Evolutionary conservation across 2,113 vertebrate genomes (phyloP).

Genomic region (Peromyscus polionotus): DNA sequence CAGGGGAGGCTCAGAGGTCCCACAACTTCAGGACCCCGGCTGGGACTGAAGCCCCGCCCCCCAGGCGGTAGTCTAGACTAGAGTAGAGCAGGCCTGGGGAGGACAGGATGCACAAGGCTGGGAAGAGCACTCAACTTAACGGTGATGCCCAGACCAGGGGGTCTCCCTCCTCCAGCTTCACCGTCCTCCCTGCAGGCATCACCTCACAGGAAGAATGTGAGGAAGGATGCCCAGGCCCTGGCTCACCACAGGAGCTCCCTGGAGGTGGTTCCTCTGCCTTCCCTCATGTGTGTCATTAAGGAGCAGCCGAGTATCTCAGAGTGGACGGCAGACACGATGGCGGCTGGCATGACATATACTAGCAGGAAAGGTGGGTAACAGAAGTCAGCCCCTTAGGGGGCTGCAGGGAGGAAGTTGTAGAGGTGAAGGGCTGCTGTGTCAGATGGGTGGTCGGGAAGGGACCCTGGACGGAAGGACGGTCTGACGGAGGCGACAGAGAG

Average conservation of each 20-base stretch:
- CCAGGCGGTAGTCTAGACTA: not conserved
- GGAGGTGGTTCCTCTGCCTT: not conserved
- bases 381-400: not conserved
- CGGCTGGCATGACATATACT: not conserved
- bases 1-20: not conserved
- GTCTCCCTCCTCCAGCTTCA: not conserved
- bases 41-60: not conserved
- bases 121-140: not conserved
- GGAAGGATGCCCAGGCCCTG: not conserved
- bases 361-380: not conserved
- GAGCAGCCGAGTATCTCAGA: not conserved
- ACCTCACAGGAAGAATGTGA: not conserved
- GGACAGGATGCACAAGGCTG: not conserved
- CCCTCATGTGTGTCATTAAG: not conserved
- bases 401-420: not conserved
- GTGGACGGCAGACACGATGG: not conserved
- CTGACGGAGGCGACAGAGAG: not conserved
- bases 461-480: no score
- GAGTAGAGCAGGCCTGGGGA: not conserved
- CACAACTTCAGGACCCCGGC: not conserved
- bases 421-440: not conserved
- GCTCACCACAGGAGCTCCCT: not conserved
- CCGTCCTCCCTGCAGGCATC: not conserved
- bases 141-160: not conserved
- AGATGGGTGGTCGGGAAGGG: slow-evolving; percentile 28